Conservation (phyloP, 2,113 vertebrate genomes). For the Sisor rabdophorus region DNA sequence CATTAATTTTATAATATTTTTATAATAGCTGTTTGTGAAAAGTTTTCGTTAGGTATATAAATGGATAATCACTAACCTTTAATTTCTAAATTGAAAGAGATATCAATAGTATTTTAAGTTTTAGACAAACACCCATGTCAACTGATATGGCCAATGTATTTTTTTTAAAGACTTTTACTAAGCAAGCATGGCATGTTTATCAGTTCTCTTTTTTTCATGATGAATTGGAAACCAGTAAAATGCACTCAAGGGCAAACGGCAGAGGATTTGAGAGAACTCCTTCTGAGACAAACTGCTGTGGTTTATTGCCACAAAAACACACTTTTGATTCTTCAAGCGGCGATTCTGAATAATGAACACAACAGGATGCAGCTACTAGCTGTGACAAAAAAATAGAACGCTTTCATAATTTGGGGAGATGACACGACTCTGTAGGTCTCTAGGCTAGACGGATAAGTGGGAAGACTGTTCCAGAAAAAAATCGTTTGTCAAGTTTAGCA, state of each 20-base stretch:
- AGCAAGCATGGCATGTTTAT: conserved; percentile 17
- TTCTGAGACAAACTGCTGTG: conserved; percentile 21
- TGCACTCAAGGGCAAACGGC: background rate
- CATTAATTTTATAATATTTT: no score
- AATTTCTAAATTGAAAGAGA: background rate
- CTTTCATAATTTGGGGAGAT: conserved; percentile 20
- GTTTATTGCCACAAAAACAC: conserved; percentile 25
- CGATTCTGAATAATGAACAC: conserved; percentile 15
- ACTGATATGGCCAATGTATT: conserved; percentile 7
- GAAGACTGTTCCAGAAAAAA: background rate
- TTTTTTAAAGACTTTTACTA: background rate
- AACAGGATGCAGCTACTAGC: background rate
- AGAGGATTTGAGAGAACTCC: conserved; percentile 22
- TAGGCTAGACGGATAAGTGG: background rate
- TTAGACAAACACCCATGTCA: background rate
- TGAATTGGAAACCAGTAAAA: conserved; percentile 5
- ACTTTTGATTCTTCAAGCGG: background rate
- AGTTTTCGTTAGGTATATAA: no score
- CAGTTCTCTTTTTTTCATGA: conserved; percentile 14
- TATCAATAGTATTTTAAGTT: background rate
- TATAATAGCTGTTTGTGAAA: no score
- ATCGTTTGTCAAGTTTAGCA: background rate
- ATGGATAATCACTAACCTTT: no score
- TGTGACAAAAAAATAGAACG: conserved; percentile 21
- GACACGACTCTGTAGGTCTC: background rate